A percentile compares a stretch with the other conserved stretches of the same genome.
phyloP scores from a whole-genome alignment of 2,797 vertebrate genomes.

The Nasua narica region DNA sequence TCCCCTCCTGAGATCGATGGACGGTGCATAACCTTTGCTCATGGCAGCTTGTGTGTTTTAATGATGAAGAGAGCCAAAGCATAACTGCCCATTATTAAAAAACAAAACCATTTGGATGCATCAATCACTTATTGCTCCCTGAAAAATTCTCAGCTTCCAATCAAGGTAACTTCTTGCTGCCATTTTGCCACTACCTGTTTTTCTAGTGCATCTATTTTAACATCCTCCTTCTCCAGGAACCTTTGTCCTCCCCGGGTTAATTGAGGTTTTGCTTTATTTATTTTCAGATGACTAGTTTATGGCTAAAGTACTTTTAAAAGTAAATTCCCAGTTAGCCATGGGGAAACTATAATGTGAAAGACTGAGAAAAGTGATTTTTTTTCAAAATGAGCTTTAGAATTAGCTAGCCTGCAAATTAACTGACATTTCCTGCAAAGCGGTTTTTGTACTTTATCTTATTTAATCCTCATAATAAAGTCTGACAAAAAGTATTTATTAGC shows the following conservation, averaged over 20 bases:
- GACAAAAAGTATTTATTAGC: not conserved
- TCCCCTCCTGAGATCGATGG: conserved; percentile 41
- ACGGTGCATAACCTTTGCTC: conserved; percentile 74
- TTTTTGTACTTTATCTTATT: not conserved
- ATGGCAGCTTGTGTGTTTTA: conserved; percentile 75
- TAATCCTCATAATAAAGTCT: not conserved
- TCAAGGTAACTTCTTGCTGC: not conserved
- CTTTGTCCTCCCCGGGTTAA: conserved; percentile 52
- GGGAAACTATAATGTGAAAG: not conserved
- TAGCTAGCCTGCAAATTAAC: not conserved
- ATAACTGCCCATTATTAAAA: conserved; percentile 52
- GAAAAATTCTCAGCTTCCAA: not conserved
- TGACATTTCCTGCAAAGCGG: not conserved
- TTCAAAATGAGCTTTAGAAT: not conserved
- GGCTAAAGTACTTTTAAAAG: not conserved
- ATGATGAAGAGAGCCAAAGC: conserved; percentile 58
- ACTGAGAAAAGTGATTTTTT: not conserved
- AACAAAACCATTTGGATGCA: conserved; percentile 56
- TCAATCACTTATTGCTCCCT: conserved; percentile 65
- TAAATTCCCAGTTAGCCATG: not conserved
- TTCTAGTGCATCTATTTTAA: not conserved
- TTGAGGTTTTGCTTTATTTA: conserved; percentile 28
- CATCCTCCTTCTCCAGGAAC: conserved; percentile 52
- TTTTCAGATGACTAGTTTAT: not conserved
- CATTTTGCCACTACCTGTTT: conserved; percentile 23